These are phyloP conservation scores for Apotomis turbidana DNA, from an alignment of 2,888 invertebrate species.

Conservation along the genomic window DNA sequence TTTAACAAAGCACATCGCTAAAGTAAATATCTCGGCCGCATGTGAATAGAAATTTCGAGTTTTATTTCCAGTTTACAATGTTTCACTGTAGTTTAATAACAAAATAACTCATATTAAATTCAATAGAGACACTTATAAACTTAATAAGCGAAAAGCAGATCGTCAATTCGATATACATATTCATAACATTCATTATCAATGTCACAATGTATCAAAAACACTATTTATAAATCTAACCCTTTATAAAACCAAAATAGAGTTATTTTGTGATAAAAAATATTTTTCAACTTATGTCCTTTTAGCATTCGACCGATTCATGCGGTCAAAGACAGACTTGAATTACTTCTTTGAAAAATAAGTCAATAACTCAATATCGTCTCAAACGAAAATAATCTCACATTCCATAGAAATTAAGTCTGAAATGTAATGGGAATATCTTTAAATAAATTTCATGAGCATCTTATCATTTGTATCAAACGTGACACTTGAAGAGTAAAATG, in stretches of 20 bases:
- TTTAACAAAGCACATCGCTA: too few relatives aligned
- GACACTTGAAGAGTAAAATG: slow-evolving; percentile 43
- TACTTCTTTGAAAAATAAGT: slow-evolving; percentile 56
- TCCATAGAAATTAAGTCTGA: slow-evolving; percentile 27
- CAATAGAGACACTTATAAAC: slow-evolving; percentile 36
- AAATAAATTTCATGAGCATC: slow-evolving; percentile 58
- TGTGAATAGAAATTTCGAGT: too few relatives aligned
- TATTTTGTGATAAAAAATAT: neutral
- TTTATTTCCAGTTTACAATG: neutral
- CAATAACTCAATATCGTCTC: slow-evolving; percentile 47
- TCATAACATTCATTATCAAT: slow-evolving; percentile 54
- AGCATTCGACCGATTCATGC: slow-evolving; percentile 43
- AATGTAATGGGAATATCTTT: slow-evolving; percentile 44
- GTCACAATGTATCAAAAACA: slow-evolving; percentile 40
- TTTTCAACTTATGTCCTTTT: slow-evolving; percentile 27
- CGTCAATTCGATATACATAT: slow-evolving; percentile 47
- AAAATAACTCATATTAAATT: slow-evolving; percentile 32
- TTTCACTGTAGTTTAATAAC: slow-evolving; percentile 5
- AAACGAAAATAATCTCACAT: slow-evolving; percentile 44
- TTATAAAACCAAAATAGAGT: neutral
- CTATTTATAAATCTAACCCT: neutral
- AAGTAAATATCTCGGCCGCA: too few relatives aligned
- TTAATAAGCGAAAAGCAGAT: slow-evolving; percentile 39
- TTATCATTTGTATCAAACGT: slow-evolving; percentile 57
- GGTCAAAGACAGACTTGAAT: slow-evolving; percentile 64